phyloP scores from a whole-genome alignment of 2,797 vertebrate genomes.

The Notoglanidium macrostoma region DNA sequence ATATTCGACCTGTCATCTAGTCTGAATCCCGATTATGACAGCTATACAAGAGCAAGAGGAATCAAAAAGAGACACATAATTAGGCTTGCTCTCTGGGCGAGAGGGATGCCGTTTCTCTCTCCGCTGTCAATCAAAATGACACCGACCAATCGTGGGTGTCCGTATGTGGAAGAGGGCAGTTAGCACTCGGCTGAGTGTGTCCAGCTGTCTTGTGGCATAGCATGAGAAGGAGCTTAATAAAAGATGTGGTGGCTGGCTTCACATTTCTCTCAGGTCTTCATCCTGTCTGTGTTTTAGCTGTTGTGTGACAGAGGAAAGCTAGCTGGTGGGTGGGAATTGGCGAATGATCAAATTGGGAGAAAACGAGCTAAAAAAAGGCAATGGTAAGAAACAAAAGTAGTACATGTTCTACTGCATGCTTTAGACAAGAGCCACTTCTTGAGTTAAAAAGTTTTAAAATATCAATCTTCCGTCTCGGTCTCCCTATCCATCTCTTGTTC shows the following conservation, averaged over 20 bases:
- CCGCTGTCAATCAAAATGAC: not conserved
- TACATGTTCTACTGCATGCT: constrained; percentile 21
- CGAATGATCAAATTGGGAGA: not conserved
- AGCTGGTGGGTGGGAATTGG: not conserved
- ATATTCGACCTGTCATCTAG: not conserved
- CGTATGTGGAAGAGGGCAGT: not conserved
- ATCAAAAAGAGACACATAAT: not conserved
- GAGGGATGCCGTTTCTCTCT: not conserved
- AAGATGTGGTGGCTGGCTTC: not conserved
- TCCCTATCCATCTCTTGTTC: constrained; percentile 9
- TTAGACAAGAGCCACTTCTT: constrained; percentile 25
- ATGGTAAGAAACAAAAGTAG: constrained; percentile 27
- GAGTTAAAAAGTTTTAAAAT: constrained; percentile 35
- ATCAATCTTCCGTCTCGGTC: constrained; percentile 18
- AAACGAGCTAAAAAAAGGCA: not conserved
- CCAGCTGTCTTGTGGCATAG: not conserved
- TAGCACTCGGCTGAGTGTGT: not conserved
- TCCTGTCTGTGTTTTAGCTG: not conserved
- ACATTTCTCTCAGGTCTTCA: not conserved
- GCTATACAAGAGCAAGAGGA: not conserved
- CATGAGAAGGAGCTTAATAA: not conserved
- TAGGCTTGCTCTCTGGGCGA: constrained; percentile 6
- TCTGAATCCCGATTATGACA: not conserved
- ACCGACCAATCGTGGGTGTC: not conserved
- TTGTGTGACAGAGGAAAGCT: not conserved